A percentile compares a stretch with the other conserved stretches of the same genome.
Evolutionary conservation across 53 echinoderm and acorn worm genomes (phyloP).

Genomic region (Holothuria scabra): DNA sequence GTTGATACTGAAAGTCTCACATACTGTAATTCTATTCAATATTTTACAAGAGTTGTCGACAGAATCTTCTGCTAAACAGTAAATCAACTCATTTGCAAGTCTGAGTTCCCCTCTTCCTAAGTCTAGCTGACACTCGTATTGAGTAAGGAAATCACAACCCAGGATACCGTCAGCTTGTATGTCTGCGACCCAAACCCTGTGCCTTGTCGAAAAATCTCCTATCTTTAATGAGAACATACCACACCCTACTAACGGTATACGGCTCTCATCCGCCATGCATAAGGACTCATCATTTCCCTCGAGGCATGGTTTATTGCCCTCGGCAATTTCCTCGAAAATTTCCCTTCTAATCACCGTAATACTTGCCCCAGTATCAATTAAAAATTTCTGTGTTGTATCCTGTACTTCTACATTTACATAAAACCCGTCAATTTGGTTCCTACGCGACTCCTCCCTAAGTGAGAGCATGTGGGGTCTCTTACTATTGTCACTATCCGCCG

Average conservation of each 20-base stretch:
- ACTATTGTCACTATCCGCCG: background rate
- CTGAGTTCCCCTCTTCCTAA: background rate
- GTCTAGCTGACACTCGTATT: background rate
- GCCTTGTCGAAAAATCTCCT: background rate
- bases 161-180: background rate
- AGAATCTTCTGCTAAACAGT: background rate
- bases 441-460: background rate
- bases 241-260: conserved; percentile 8
- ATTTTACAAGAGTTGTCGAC: background rate
- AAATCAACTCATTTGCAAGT: background rate
- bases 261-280: conserved; percentile 4
- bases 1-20: background rate
- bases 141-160: background rate
- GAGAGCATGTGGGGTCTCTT: background rate
- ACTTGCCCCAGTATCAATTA: background rate
- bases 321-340: too few species aligned
- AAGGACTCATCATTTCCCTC: background rate
- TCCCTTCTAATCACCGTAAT: too few species aligned
- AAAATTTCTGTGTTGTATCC: too few species aligned
- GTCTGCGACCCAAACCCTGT: conserved; percentile 4
- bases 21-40: conserved; percentile 10
- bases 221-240: conserved; percentile 29
- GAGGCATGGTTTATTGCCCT: too few species aligned
- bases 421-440: background rate
- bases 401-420: background rate